Base-by-base conservation (phyloP, 2,888 invertebrate species). In the Teinopalpus imperialis region DNA sequence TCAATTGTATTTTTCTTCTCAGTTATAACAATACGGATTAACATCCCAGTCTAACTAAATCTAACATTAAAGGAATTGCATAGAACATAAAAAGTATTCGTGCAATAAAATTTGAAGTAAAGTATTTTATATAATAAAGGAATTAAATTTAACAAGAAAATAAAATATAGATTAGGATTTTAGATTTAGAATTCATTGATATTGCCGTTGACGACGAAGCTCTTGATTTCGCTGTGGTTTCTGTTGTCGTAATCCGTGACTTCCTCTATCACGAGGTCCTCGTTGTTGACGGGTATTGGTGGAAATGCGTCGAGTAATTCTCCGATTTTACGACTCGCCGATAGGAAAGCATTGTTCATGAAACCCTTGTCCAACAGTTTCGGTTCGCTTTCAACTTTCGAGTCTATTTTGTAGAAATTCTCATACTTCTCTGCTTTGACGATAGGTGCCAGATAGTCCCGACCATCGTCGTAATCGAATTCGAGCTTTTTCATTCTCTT, bases 401-500 rank as follows among this genome's bases (percentile, higher is more conserved):
- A 18, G 5, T 75, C 70, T 3, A 63, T 49, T 52, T 79, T 81
- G 54, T 78, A 69, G 43, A 62, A 55, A 35, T 78, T 75, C 34
- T 78, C 75, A 41, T 88, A 87, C 54, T 77, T 82, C 24, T 87
- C 86, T 21, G 86, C 72, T 40, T 77, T 86, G 54, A 88, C 74
- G 49, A 83, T 74, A 2, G 86, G 83, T 2, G 80, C 70, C 29
- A 86, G 58, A 51, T 78, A 86, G 7, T 85, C 85, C 34, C 66
- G 66, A 1, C 86, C 89, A 45, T 85, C 80, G 3, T 71, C 85
- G 58, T 74, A 77, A 53, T 86, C 83, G 47, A 88, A 87, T 37
- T 87, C 72, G 1, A 75, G 59, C 31, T 77, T 81, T 81, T 87
- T 88, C 74, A 87, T 83, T 18, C 86, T 79, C 43, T 85, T 81